These are phyloP conservation scores for Synanthedon andrenaeformis DNA, from an alignment of 2,888 invertebrate genomes.

Conservation along the genomic window DNA sequence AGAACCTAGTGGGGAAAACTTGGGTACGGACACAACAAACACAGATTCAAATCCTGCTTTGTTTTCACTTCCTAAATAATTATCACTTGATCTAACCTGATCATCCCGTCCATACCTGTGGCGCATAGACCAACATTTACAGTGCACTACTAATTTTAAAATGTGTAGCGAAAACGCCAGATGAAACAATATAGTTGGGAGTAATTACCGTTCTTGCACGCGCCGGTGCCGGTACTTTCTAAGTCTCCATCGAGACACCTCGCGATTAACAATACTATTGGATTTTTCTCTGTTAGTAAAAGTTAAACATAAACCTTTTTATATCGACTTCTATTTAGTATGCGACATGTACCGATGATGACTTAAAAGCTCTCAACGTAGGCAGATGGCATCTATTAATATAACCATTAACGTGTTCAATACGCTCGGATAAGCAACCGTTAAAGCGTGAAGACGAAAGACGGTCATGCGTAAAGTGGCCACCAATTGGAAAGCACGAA, in stretches of 20 bases:
- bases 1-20: no score
- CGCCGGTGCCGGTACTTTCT: slow-evolving; percentile 45
- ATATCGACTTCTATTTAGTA: slow-evolving; percentile 2
- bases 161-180: neutral
- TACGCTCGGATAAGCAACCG: slow-evolving; percentile 46
- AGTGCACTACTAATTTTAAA: neutral
- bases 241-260: slow-evolving; percentile 26
- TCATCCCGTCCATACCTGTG: no score
- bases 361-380: neutral
- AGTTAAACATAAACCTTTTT: slow-evolving; percentile 25
- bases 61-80: no score
- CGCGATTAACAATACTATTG: slow-evolving; percentile 44
- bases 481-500: slow-evolving; percentile 1
- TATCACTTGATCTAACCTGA: no score
- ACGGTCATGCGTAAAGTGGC: slow-evolving; percentile 30
- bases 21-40: no score
- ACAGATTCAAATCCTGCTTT: no score
- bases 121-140: no score
- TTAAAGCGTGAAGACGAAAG: slow-evolving; percentile 34
- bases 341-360: no score
- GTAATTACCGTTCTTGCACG: slow-evolving; percentile 50
- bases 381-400: neutral
- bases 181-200: slow-evolving; percentile 32
- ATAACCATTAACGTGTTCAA: slow-evolving; percentile 4
- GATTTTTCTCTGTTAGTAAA: slow-evolving; percentile 43